Evolutionary conservation across 2,113 vertebrate genomes (phyloP).

Genomic region (Cnemophilus loriae): DNA sequence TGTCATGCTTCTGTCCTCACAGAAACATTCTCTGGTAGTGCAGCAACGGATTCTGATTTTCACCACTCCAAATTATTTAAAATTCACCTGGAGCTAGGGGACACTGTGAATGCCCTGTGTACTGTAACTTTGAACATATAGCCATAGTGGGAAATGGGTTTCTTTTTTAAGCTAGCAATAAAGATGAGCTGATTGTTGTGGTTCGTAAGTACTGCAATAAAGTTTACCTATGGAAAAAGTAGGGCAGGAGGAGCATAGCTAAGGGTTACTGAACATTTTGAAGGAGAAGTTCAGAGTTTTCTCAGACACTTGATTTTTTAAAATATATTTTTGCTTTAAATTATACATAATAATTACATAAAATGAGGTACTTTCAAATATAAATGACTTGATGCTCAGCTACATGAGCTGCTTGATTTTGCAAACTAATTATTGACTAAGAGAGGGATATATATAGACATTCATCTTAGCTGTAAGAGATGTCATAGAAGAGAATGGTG

Average conservation of each 20-base stretch:
- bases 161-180: background rate
- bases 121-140: background rate
- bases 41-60: background rate
- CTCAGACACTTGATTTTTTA: background rate
- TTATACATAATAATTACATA: background rate
- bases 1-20: background rate
- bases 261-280: background rate
- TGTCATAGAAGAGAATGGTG: slow-evolving; percentile 16
- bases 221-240: background rate
- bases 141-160: background rate
- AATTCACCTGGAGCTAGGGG: background rate
- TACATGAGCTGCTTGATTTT: slow-evolving; percentile 39
- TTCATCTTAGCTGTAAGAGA: slow-evolving; percentile 18
- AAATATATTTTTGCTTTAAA: background rate
- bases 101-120: background rate
- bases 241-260: background rate
- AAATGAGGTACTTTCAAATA: background rate
- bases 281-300: background rate
- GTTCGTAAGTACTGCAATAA: background rate
- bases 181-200: background rate
- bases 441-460: slow-evolving; percentile 27
- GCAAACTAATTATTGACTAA: slow-evolving; percentile 48
- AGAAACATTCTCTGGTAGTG: background rate
- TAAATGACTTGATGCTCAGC: background rate
- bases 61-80: background rate